phyloP scores from a whole-genome alignment of 2,888 invertebrate genomes.

The Ectemnius cavifrons region DNA sequence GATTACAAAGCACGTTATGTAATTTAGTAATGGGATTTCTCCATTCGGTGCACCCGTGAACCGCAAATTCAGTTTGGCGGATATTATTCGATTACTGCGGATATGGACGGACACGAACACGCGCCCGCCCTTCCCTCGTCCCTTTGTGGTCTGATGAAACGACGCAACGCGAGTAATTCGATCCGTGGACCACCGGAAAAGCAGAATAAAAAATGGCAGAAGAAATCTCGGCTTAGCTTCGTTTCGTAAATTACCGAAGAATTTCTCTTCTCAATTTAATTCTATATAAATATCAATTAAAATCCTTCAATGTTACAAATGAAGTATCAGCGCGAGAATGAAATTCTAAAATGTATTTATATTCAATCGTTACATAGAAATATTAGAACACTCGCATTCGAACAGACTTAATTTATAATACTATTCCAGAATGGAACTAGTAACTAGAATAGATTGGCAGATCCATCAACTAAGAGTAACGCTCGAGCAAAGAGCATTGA shows the following conservation, averaged over 20 bases:
- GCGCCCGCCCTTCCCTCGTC: not conserved
- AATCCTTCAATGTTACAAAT: too few relatives aligned
- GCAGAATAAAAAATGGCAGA: not conserved
- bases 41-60: conserved; percentile 12
- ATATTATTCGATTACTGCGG: conserved; percentile 41
- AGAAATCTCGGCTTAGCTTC: too few relatives aligned
- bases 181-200: conserved; percentile 12
- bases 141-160: conserved; percentile 26
- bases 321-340: too few relatives aligned
- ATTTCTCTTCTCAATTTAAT: too few relatives aligned
- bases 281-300: too few relatives aligned
- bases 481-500: conserved; percentile 18
- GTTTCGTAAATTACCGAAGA: too few relatives aligned
- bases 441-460: too few relatives aligned
- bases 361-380: too few relatives aligned
- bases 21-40: conserved; percentile 38
- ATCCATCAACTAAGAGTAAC: conserved; percentile 14
- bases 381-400: too few relatives aligned
- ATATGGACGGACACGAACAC: conserved; percentile 6
- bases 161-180: conserved; percentile 18
- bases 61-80: conserved; percentile 44
- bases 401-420: too few relatives aligned
- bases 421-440: too few relatives aligned
- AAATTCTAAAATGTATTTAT: too few relatives aligned
- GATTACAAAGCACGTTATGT: conserved; percentile 26